Evolutionary conservation across 2,797 vertebrate species (phyloP).

Genomic region (Menidia menidia): DNA sequence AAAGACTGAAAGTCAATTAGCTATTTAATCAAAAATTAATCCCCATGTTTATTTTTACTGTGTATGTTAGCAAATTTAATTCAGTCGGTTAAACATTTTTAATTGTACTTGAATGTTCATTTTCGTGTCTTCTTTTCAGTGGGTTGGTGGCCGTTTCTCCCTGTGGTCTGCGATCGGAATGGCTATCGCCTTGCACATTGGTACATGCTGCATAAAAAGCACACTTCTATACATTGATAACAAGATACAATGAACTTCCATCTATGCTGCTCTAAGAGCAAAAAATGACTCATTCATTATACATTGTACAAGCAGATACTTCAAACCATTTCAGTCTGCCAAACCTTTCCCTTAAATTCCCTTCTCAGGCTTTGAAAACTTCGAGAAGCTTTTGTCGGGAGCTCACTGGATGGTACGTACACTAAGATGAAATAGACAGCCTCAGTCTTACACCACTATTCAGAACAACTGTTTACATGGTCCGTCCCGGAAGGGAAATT

Average conservation of each 20-base stretch:
- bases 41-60: background rate
- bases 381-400: constrained; percentile 92
- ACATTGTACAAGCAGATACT: background rate
- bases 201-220: constrained; percentile 74
- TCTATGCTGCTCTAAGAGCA: background rate
- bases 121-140: constrained; percentile 79
- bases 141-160: constrained; percentile 97
- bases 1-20: background rate
- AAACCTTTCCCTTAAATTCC: constrained; percentile 10
- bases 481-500: background rate
- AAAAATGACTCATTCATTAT: background rate
- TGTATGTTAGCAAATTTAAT: background rate
- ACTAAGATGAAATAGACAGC: background rate
- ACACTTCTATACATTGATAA: background rate
- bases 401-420: constrained; percentile 95
- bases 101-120: too few relatives aligned
- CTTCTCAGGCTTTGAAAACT: constrained; percentile 93
- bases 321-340: background rate
- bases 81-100: background rate
- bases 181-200: constrained; percentile 95
- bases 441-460: background rate
- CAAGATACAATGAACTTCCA: background rate
- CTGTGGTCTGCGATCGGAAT: constrained; percentile 98
- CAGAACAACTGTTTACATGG: background rate
- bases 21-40: background rate